Base-by-base conservation (phyloP, 2,113 vertebrate genomes). In the Chitala chitala region DNA sequence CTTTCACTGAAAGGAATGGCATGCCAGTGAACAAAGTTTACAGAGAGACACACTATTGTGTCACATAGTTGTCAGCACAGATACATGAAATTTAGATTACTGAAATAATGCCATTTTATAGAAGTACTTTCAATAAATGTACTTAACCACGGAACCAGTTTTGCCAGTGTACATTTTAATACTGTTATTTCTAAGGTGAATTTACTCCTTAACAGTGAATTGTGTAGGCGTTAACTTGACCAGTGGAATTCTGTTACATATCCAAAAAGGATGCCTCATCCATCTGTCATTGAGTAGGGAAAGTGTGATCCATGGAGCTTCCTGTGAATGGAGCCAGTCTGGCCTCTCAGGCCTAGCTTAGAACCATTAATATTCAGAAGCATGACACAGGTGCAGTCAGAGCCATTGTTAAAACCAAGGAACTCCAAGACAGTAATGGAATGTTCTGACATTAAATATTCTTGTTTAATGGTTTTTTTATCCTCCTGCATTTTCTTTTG, bases 401-500 rank as follows among this genome's bases (percentile, higher is more conserved):
- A 26, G 48, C 10, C 12, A 12, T 36, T 69, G 24, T 54, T 55
- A 31, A 17, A 50, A 42, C 20, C 54, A 40, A 68, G 20, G 44
- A 38, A 13, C 12, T 22, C 63, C 48, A 26, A 38, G 70, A 26
- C 10, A 33, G 40, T 7, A 51, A 40, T 44, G 44, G 54, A 68
- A 54, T 59, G 31, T 77, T 59, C 48, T 61, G 74, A 69, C 36
- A 64, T 61, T 75, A 29, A 61, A 17, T 56, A 71, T 55, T 65
- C 36, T 72, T 13, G 26, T 70, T 54, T 56, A 59, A 56, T n/a
- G 50, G 63, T 58, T 66, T 24, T 9, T 66, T 70, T 71, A 29
- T 64, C 36, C 26, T 8, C 44, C n/a, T 13, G 1, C 5, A 5
- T 2, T 29, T 3, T 38, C 26, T 1, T 31, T 26, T 1, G 17